Evolutionary conservation across 2,797 vertebrate genomes (phyloP), one percentile per base, ranked within the genome.

Genomic region (Poeciliopsis gracilis): DNA sequence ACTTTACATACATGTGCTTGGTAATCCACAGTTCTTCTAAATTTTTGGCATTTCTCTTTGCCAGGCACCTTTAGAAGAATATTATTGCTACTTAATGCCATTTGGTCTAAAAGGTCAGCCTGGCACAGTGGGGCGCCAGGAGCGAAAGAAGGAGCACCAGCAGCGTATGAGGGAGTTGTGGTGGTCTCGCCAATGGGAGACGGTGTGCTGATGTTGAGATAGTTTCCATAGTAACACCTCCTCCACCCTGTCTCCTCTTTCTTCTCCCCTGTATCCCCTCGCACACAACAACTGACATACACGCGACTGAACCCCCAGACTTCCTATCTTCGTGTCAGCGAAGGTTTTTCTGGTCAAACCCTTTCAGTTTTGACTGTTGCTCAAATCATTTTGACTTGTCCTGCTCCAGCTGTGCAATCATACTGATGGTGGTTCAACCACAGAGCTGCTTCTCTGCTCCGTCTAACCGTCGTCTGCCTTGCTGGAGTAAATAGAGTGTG

Each of bases 181-280:
- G 75, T 76, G 61, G 73, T 70, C 18, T 59, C 55, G 72, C 89
- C 87, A 88, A 86, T 89, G 87, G 88, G 85, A 91, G 90, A 89
- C 78, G 79, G 86, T 82, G 85, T 87, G 87, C 84, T 91, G 90
- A 93, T 94, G 85, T 84, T 92, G 87, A 87, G 92, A 93, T 93
- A 86, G 94, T 95, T 95, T 88, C 93, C 93, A 94, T 94, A 90
- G 93, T 90, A 91, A 94, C 91, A 79, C 80, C 80, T 77, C 85
- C 85, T 84, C 81, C 78, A 71, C 83, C 82, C 81, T 85, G 70
- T 81, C 79, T 77, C 59, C 15, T 78, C 79, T 72, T 84, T 71
- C 41, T 75, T 79, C 78, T 75, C 69, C 28, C 84, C 46, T 78
- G 67, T 77, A 28, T 82, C 72, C 55, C 73, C 28, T 85, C 72